phyloP scores from a whole-genome alignment of 2,797 vertebrate genomes.

The Masticophis lateralis region DNA sequence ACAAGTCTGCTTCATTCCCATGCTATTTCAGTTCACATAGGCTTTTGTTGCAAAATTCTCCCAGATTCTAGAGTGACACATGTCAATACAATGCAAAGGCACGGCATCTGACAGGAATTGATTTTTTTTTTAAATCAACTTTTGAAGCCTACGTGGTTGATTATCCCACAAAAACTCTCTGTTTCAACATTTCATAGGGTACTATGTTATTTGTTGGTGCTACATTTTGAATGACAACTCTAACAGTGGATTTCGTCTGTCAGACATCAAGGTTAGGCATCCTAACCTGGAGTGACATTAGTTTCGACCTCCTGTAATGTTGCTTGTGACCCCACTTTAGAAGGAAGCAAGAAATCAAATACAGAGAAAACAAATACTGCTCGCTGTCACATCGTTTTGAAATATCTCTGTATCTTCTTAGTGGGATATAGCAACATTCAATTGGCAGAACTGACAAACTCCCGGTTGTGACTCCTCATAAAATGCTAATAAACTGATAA shows the following conservation, averaged over 20 bases:
- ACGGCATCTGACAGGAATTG: not conserved
- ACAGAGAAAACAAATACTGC: not conserved
- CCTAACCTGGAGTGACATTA: not conserved
- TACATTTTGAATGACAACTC: not conserved
- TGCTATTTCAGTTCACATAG: not conserved
- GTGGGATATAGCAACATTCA: not conserved
- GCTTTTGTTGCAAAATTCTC: not conserved
- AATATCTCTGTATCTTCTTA: not conserved
- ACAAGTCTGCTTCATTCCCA: not conserved
- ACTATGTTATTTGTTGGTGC: not conserved
- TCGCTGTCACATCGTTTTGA: not conserved
- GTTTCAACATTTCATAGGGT: not conserved
- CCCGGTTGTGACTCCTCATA: constrained; percentile 42
- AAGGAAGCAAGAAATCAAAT: not conserved
- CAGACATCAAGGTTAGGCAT: not conserved
- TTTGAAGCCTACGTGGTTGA: not conserved
- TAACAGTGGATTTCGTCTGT: not conserved
- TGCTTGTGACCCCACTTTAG: not conserved
- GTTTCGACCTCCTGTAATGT: not conserved
- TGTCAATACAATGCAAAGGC: not conserved
- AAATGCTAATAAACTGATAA: constrained; percentile 34
- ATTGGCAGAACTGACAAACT: constrained; percentile 19
- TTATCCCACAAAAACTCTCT: not conserved
- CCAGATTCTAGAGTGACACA: not conserved
- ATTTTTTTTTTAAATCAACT: not conserved